phyloP scores from a whole-genome alignment of 2,113 vertebrate genomes.

The Tricholaema leucomelas region DNA sequence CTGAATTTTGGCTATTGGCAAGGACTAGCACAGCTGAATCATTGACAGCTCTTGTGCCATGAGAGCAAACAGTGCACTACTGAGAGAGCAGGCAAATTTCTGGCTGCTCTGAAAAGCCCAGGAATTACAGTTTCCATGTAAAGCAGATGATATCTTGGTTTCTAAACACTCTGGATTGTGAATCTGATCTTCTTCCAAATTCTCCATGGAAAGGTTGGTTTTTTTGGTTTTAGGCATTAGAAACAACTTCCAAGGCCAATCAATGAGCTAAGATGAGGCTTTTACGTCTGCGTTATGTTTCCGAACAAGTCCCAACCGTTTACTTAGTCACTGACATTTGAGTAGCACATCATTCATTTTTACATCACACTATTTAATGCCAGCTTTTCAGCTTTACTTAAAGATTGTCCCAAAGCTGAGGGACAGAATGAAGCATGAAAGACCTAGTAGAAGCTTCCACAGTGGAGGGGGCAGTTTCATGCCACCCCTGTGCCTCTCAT shows the following conservation, averaged over 20 bases:
- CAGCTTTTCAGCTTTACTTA: not conserved
- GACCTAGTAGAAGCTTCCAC: not conserved
- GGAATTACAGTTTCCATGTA: slow-evolving; percentile 37
- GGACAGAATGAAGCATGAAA: not conserved
- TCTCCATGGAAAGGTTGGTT: not conserved
- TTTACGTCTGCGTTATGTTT: not conserved
- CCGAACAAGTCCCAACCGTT: not conserved
- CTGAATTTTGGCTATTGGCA: not conserved
- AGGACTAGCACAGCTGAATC: not conserved
- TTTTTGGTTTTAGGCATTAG: slow-evolving; percentile 11
- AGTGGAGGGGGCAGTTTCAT: not conserved
- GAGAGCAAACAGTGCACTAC: not conserved
- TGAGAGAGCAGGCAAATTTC: not conserved
- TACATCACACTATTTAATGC: not conserved
- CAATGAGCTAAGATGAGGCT: not conserved
- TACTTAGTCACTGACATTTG: not conserved
- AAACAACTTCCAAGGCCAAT: not conserved
- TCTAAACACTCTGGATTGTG: not conserved
- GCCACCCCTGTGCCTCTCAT: not conserved
- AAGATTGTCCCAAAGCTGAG: not conserved
- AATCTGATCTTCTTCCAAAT: not conserved
- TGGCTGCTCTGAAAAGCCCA: not conserved
- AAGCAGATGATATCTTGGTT: slow-evolving; percentile 33
- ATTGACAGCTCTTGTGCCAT: not conserved
- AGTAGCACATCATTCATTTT: not conserved